These are phyloP conservation scores for Ctenomys sociabilis DNA, from an alignment of 2,113 vertebrate genomes.

Conservation along the genomic window DNA sequence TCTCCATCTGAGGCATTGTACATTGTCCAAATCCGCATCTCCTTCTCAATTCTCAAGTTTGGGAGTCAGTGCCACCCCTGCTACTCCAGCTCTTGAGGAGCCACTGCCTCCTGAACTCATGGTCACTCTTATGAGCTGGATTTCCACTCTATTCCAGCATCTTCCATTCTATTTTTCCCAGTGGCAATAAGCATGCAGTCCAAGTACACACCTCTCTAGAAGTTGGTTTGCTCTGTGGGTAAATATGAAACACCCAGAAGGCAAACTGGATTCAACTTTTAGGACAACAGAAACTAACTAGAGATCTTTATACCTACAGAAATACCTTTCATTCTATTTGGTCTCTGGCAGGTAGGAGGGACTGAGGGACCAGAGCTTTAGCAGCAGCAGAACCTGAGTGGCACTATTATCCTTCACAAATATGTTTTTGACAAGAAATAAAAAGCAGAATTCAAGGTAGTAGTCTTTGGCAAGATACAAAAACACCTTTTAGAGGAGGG, in stretches of 20 bases:
- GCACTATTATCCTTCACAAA: neutral
- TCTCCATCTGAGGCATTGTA: neutral
- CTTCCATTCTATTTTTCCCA: neutral
- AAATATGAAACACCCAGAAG: neutral
- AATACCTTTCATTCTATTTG: neutral
- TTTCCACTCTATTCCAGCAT: neutral
- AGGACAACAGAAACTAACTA: neutral
- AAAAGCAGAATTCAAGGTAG: constrained; percentile 8
- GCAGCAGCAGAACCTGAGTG: no score
- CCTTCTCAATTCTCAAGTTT: neutral
- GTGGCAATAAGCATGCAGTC: neutral
- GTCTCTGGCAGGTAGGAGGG: no score
- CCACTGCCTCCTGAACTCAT: no score
- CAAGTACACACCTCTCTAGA: neutral
- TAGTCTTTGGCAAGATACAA: neutral
- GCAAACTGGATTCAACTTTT: neutral
- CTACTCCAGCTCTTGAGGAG: neutral
- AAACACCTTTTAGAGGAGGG: no score
- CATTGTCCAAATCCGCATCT: neutral
- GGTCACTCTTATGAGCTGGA: neutral
- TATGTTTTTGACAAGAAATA: neutral
- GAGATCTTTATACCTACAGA: neutral
- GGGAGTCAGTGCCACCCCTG: neutral
- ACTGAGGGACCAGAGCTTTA: no score
- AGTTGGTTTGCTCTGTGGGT: neutral